A percentile compares a stretch with the other conserved stretches of the same genome.
phyloP scores from a whole-genome alignment of 1,140 invertebrate species.

The Euura saliciscinereae region DNA sequence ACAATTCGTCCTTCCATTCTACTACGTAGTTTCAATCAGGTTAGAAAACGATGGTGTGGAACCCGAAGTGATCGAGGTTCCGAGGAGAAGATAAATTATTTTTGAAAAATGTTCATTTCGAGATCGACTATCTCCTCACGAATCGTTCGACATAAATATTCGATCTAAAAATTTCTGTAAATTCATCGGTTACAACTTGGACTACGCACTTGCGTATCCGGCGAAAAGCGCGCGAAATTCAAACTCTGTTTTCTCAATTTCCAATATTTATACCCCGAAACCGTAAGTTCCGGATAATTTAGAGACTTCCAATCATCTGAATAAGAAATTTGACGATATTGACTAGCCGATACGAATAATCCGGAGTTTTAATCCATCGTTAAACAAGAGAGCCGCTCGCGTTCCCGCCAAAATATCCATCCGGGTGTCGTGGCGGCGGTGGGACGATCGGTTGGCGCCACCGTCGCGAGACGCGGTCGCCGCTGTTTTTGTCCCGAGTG shows the following conservation, averaged over 20 bases:
- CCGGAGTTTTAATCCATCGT: too few relatives aligned
- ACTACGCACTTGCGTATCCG: slow-evolving; percentile 4
- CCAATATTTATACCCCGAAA: background rate
- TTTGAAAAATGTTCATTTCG: background rate
- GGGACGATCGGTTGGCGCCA: slow-evolving; percentile 36
- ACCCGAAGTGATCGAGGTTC: background rate
- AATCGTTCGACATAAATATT: background rate
- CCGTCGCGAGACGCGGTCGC: slow-evolving; percentile 44
- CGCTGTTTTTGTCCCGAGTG: slow-evolving; percentile 38
- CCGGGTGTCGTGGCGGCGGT: background rate
- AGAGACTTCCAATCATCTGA: too few relatives aligned
- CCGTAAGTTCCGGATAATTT: too few relatives aligned
- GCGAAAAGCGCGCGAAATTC: background rate
- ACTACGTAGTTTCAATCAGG: too few relatives aligned
- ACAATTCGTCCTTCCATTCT: too few relatives aligned
- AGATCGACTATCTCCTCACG: background rate
- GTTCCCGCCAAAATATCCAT: background rate
- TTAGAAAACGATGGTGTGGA: too few relatives aligned
- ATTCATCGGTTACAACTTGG: background rate
- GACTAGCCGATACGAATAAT: too few relatives aligned
- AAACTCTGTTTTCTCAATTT: background rate
- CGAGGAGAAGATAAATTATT: background rate
- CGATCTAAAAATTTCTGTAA: background rate
- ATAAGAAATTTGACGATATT: too few relatives aligned
- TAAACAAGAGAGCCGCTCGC: background rate